phyloP scores from a whole-genome alignment of 2,888 invertebrate species.

The Mermis nigrescens region DNA sequence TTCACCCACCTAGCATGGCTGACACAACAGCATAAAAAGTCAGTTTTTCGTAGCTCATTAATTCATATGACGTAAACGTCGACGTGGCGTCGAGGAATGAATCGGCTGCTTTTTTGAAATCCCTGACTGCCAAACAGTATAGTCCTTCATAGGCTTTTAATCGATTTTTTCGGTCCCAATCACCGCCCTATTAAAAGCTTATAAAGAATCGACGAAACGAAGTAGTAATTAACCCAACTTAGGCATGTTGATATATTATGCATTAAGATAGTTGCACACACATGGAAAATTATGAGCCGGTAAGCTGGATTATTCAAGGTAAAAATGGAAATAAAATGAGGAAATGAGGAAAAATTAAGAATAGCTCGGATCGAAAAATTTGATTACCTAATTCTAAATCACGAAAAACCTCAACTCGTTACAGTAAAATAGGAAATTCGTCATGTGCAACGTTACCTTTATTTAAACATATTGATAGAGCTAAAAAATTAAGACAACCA shows the following conservation, averaged over 20 bases:
- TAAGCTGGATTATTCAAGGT: too few species aligned
- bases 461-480: too few species aligned
- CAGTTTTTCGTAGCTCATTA: slow-evolving; percentile 86
- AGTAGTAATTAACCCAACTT: slow-evolving; percentile 1
- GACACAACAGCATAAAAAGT: slow-evolving; percentile 60
- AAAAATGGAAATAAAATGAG: too few species aligned
- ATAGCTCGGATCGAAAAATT: too few species aligned
- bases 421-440: too few species aligned
- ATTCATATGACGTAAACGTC: slow-evolving; percentile 93
- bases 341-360: too few species aligned
- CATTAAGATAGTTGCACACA: neutral
- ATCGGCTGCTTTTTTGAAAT: slow-evolving; percentile 80
- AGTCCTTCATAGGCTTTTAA: slow-evolving; percentile 87
- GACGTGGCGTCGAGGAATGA: slow-evolving; percentile 94
- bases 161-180: slow-evolving; percentile 94
- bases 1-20: slow-evolving; percentile 45
- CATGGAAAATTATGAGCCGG: too few species aligned
- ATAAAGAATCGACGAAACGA: slow-evolving; percentile 6
- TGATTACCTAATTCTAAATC: too few species aligned
- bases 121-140: slow-evolving; percentile 82
- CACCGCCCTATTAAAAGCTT: slow-evolving; percentile 78
- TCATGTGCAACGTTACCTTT: too few species aligned
- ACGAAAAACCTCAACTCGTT: too few species aligned
- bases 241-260: neutral
- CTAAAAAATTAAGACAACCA: too few species aligned